Conservation (phyloP, 2,888 invertebrate genomes). For the Xestia c-nigrum region DNA sequence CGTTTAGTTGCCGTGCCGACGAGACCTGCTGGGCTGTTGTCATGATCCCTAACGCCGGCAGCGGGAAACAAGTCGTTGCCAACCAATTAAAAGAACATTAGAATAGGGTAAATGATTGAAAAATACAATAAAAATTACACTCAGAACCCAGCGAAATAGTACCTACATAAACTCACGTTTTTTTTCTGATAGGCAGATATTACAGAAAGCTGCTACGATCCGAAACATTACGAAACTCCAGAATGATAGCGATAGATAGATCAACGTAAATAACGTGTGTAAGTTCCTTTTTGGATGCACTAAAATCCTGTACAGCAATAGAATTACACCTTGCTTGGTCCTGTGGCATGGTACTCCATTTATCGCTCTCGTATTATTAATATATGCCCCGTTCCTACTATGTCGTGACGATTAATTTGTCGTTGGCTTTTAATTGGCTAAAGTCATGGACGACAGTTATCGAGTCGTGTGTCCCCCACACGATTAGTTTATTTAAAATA, state of each 20-base stretch:
- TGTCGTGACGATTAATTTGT: too few species aligned
- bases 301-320: too few species aligned
- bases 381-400: too few species aligned
- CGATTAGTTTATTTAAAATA: not conserved
- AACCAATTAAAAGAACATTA: not conserved
- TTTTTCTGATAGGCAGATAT: not conserved
- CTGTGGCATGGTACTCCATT: not conserved
- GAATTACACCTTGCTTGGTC: not conserved
- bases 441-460: too few species aligned
- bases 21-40: constrained; percentile 5
- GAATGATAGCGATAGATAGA: not conserved
- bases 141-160: not conserved
- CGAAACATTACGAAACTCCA: not conserved
- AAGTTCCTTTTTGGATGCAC: not conserved
- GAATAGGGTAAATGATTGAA: not conserved
- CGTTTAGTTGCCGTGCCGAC: constrained; percentile 31
- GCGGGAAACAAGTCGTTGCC: not conserved
- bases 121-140: not conserved
- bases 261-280: not conserved
- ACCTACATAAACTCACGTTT: not conserved
- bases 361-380: not conserved
- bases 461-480: too few species aligned
- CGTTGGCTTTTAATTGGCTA: too few species aligned
- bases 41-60: not conserved
- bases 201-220: not conserved